phyloP scores from a whole-genome alignment of 2,888 invertebrate genomes.

The Hypselothyrea guttata region DNA sequence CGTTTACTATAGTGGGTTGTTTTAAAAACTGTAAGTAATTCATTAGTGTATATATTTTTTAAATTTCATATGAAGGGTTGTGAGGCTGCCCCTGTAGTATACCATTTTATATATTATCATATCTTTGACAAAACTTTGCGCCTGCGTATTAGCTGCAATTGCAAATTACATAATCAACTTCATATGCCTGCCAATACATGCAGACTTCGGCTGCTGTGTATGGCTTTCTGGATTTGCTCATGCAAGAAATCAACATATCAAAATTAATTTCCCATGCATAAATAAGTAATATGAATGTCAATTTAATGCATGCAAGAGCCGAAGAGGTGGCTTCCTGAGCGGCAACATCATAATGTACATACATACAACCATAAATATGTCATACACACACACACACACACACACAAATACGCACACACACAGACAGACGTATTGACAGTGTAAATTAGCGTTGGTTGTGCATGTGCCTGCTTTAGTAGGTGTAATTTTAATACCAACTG shows the following conservation, averaged over 20 bases:
- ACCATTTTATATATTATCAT: too few relatives aligned
- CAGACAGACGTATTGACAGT: slow-evolving; percentile 12
- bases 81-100: too few relatives aligned
- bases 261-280: slow-evolving; percentile 76
- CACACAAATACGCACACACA: slow-evolving; percentile 7
- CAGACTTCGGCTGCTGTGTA: slow-evolving; percentile 8
- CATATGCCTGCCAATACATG: background rate
- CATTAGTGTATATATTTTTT: too few relatives aligned
- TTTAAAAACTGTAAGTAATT: too few relatives aligned
- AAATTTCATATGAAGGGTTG: too few relatives aligned
- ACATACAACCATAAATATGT: slow-evolving; percentile 23
- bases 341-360: slow-evolving; percentile 16
- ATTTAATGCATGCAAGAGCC: slow-evolving; percentile 60
- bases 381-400: slow-evolving; percentile 11
- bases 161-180: slow-evolving; percentile 2
- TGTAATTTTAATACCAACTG: slow-evolving; percentile 68
- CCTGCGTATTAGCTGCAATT: slow-evolving; percentile 2
- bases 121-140: slow-evolving; percentile 1
- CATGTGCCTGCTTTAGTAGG: slow-evolving; percentile 39
- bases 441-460: slow-evolving; percentile 22
- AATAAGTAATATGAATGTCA: slow-evolving; percentile 75
- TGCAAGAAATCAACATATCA: slow-evolving; percentile 75
- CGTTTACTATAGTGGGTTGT: too few relatives aligned
- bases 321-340: slow-evolving; percentile 14
- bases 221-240: slow-evolving; percentile 52